Evolutionary conservation across 2,888 invertebrate species (phyloP).

Genomic region (Seladonia tumulorum): DNA sequence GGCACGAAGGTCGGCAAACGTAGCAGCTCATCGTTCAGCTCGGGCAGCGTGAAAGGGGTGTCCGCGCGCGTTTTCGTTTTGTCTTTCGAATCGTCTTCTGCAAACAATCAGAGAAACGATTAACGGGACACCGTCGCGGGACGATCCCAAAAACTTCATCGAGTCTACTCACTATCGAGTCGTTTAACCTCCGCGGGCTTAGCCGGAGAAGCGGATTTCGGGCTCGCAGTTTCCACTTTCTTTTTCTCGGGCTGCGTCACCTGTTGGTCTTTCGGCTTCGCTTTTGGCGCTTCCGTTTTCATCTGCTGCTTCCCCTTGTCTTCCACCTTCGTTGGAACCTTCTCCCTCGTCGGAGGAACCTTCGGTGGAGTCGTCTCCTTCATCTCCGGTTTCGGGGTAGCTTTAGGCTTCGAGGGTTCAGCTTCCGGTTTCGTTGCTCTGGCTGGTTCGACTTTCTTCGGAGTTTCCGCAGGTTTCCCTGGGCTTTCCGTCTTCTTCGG

Average conservation of each 20-base stretch:
- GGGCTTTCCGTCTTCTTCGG: slow-evolving; percentile 39
- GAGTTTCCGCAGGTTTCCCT: slow-evolving; percentile 30
- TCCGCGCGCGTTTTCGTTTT: slow-evolving; percentile 82
- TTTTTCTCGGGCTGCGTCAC: slow-evolving; percentile 45
- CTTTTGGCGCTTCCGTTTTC: slow-evolving; percentile 55
- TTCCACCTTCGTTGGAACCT: background rate
- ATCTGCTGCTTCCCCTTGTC: slow-evolving; percentile 3
- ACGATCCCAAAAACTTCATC: background rate
- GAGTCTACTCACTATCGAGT: slow-evolving; percentile 74
- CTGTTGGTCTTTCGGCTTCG: slow-evolving; percentile 52
- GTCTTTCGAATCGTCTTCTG: slow-evolving; percentile 78
- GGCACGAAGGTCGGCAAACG: slow-evolving; percentile 88
- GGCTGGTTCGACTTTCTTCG: slow-evolving; percentile 57
- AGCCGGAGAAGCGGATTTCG: slow-evolving; percentile 47
- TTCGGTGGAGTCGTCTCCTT: background rate
- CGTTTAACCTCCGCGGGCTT: slow-evolving; percentile 62
- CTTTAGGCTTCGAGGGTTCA: slow-evolving; percentile 54
- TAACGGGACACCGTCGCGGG: background rate
- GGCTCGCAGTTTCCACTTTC: slow-evolving; percentile 54
- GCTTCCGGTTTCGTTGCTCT: slow-evolving; percentile 49
- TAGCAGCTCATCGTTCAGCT: slow-evolving; percentile 86
- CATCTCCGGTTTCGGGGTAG: slow-evolving; percentile 40
- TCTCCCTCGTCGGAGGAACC: background rate
- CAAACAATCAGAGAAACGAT: slow-evolving; percentile 31
- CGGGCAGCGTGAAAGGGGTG: slow-evolving; percentile 86